Evolutionary conservation across 2,888 invertebrate species (phyloP), one percentile per base, ranked within the genome.

Genomic region (Coleophora deauratella): DNA sequence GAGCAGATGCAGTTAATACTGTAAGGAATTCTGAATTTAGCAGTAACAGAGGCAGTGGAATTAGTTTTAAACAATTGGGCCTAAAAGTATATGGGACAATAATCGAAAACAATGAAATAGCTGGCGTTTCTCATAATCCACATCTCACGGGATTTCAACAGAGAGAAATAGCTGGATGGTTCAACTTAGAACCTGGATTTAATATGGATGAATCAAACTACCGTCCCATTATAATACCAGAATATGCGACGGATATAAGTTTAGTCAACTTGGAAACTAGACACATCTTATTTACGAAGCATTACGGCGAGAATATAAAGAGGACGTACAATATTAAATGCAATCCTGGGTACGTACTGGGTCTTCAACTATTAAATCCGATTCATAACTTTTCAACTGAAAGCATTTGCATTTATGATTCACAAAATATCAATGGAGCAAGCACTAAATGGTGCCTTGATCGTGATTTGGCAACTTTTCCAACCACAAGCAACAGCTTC

Each of bases 101-200:
- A 0, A 91, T 98, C 44, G 93, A 93, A 65, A 92, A 93, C 49
- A 99, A 98, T 69, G 88, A 89, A 30, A 86, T 91, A 41, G 93
- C 96, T 32, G 99, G 99, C 0, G 92, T 99, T 50, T 91, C 93
- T 40, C 99, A 98, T 64, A 93, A 99, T 75, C 96, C 98, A 0
- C 93, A 93, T 33, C 86, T 98, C 46, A 91, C 94, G 1, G 91
- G 92, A 1, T 73, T 91, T 2, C 93, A 96, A 61, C 98, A 97
- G 72, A 87, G 95, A 64, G 97, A 98, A 82, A 88, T 98, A 38
- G 93, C 96, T 1, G 96, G 97, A 6, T 98, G 98, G 97, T 95
- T 97, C 58, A 88, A 89, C 52, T 88, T 91, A 62, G 90, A 92
- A 28, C 81, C 87, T 1, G 92, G 92, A 48, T 88, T 89, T 42